Percentiles rank a stretch among this genome's conserved stretches.
phyloP scores from a whole-genome alignment of 2,797 vertebrate species.

The Chaenodraco wilsoni region DNA sequence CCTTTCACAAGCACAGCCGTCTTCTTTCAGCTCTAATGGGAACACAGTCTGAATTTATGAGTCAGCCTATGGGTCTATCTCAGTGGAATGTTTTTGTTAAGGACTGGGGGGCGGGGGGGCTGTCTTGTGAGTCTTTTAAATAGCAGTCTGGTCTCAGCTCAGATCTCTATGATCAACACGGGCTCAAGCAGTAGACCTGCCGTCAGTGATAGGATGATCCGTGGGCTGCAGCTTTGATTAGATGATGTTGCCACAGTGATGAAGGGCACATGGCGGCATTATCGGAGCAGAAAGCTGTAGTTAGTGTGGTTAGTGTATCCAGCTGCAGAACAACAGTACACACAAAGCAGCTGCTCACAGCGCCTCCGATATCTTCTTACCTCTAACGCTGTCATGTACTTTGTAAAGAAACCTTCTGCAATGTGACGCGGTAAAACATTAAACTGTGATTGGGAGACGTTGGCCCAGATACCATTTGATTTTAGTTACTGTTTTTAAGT shows the following conservation, averaged over 20 bases:
- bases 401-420: not conserved
- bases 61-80: slow-evolving; percentile 61
- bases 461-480: not conserved
- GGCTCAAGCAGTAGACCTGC: slow-evolving; percentile 4
- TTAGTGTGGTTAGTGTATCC: slow-evolving; percentile 39
- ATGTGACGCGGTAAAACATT: not conserved
- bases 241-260: slow-evolving; percentile 28
- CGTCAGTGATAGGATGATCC: slow-evolving; percentile 6
- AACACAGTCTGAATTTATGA: slow-evolving; percentile 69
- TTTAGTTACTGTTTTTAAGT: not conserved
- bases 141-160: slow-evolving; percentile 17
- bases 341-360: not conserved
- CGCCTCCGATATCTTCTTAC: not conserved
- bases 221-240: not conserved
- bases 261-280: slow-evolving; percentile 10
- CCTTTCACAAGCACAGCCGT: slow-evolving; percentile 8
- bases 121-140: slow-evolving; percentile 41
- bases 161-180: slow-evolving; percentile 7
- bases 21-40: slow-evolving; percentile 38
- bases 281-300: slow-evolving; percentile 46
- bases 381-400: not conserved
- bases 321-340: slow-evolving; percentile 38
- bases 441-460: not conserved
- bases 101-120: slow-evolving; percentile 28
- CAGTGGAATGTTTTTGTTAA: slow-evolving; percentile 75